These are phyloP conservation scores for Tadarida brasiliensis DNA, from an alignment of 2,797 vertebrate species.

Conservation along the genomic window DNA sequence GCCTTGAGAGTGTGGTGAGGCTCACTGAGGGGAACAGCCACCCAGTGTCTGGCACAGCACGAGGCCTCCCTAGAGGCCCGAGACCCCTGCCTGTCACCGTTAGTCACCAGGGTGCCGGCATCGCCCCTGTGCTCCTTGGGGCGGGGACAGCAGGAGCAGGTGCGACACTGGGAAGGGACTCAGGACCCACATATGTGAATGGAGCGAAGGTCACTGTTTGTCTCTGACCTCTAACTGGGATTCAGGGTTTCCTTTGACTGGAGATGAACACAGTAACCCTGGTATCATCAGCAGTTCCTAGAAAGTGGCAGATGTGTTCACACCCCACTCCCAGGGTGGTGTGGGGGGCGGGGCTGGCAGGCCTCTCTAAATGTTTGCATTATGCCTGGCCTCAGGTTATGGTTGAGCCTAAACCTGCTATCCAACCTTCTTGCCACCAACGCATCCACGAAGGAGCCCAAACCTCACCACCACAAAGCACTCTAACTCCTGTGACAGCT, in stretches of 20 bases:
- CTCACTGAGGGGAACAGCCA: background rate
- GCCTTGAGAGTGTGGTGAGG: background rate
- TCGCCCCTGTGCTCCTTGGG: background rate
- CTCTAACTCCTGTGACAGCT: background rate
- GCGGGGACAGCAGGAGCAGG: background rate
- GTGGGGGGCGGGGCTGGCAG: background rate
- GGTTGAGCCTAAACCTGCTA: background rate
- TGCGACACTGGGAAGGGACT: background rate
- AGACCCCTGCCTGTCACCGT: fast-evolving
- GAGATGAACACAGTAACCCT: background rate
- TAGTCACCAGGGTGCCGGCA: too few species aligned
- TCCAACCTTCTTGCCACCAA: background rate
- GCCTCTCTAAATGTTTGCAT: background rate
- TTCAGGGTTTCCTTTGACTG: background rate
- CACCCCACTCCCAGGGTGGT: background rate
- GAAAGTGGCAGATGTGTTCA: background rate
- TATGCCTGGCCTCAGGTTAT: background rate
- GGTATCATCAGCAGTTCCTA: background rate
- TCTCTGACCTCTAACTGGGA: background rate
- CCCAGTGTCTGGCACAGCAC: background rate
- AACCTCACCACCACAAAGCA: background rate
- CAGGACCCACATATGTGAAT: background rate
- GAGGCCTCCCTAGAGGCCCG: background rate
- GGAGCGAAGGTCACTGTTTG: background rate
- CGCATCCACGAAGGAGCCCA: fast-evolving